Base-by-base conservation (phyloP, 64 coral and sea anemone species). In the Exaiptasia diaphana region DNA sequence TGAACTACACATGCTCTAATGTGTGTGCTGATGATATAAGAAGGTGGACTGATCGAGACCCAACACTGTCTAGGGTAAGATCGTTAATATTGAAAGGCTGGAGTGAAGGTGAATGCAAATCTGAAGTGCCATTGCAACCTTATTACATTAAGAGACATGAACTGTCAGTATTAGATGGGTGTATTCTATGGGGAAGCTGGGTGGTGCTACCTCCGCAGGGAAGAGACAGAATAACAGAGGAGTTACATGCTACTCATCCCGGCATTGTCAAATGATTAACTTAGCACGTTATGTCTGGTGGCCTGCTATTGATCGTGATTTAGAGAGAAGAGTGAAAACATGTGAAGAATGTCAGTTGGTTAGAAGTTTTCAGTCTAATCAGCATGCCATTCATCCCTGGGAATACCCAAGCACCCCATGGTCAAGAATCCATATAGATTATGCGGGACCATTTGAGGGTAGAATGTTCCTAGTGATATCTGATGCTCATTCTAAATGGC, bases 331-430 rank as follows among this genome's bases (percentile, higher is more conserved):
- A 34, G 64, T 68, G 28, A 24, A 68, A 34, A 68, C 0, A 34
- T 68, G 64, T 68, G 29, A 34, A 68, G 1, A 68, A 6, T 6
- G 64, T 68, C 64, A 68, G 64, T 68, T 31, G 18, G 64, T 68
- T 28, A 29, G 64, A 34, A 68, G 24, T 68, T 68, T 68, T 34
- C 64, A 68, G 64, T 22, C 64, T 8, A 68, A 68, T 14, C 64
- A 34, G 12, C 4, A 68, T 2, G 43, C 43, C 15, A 15, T 46
- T 62, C 57, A 62, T 7, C 57, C 57, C 21, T 62, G 57, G 57
- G 57, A 62, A 21, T 62, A 30, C 7, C 57, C 57, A 30, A 30
- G 28, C 22, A n/a, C 18, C 20, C 57, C 57, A 6, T 62, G 57
- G 57, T 23, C 20, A 6, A 22, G 57, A 22, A 62, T 62, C 5